phyloP scores from a whole-genome alignment of 37 sponge, comb jelly and placozoan species.

The Eunapius fragilis region DNA sequence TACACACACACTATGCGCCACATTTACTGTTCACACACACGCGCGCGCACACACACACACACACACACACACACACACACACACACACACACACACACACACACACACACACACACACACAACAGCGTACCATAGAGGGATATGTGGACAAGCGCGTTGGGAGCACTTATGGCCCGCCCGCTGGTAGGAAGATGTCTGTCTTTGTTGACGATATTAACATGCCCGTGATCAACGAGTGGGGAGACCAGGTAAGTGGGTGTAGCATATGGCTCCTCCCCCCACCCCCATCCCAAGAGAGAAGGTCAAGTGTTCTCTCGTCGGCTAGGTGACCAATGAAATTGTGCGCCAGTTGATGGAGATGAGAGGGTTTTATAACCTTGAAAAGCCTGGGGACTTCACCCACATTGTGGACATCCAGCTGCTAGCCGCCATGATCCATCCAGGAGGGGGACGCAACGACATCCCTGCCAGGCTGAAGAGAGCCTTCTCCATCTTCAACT shows the following conservation, averaged over 20 bases:
- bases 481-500: conserved; percentile 96
- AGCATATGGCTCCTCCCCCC: no score
- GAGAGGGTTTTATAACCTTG: conserved; percentile 95
- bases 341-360: conserved; percentile 97
- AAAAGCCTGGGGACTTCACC: conserved; percentile 98
- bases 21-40: no score
- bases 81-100: no score
- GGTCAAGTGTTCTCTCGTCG: no score
- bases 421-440: conserved; percentile 98
- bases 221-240: conserved; percentile 99
- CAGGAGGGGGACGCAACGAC: conserved; percentile 98
- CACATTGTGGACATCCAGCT: conserved; percentile 96
- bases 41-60: no score
- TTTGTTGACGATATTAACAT: conserved; percentile 99
- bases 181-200: conserved; percentile 95
- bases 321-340: conserved; percentile 97
- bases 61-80: no score
- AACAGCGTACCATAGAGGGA: conserved; percentile 97
- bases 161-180: conserved; percentile 97
- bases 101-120: no score
- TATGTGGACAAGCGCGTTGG: conserved; percentile 99
- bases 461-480: conserved; percentile 96
- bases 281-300: no score
- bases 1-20: no score
- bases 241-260: conserved; percentile 80